Evolutionary conservation across 2,888 invertebrate species (phyloP).

Genomic region (Unio pictorum): DNA sequence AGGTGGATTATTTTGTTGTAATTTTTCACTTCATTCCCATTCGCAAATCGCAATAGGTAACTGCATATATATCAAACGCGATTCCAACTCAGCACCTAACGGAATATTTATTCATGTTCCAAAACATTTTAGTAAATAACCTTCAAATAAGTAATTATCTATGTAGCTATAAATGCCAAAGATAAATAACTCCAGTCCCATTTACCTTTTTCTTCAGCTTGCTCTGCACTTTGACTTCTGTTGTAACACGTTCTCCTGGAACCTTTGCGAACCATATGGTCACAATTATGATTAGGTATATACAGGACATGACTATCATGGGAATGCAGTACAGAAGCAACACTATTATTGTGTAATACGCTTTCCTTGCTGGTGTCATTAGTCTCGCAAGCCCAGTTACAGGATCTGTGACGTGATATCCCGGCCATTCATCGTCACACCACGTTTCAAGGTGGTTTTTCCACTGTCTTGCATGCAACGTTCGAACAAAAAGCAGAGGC

Average conservation of each 20-base stretch:
- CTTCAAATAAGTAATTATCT: too few relatives aligned
- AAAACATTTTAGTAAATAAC: too few relatives aligned
- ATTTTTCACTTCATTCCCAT: too few relatives aligned
- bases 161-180: too few relatives aligned
- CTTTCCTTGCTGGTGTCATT: conserved; percentile 72
- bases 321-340: conserved; percentile 86
- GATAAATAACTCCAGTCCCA: not conserved
- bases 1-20: too few relatives aligned
- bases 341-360: conserved; percentile 86
- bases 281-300: conserved; percentile 81
- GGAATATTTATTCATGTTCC: too few relatives aligned
- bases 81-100: too few relatives aligned
- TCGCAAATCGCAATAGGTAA: too few relatives aligned
- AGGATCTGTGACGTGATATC: conserved; percentile 11
- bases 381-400: conserved; percentile 21
- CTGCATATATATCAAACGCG: too few relatives aligned
- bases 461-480: conserved; percentile 79
- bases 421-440: conserved; percentile 78
- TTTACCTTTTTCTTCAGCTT: conserved; percentile 66
- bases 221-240: conserved; percentile 64
- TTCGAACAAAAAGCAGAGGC: conserved; percentile 70
- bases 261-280: conserved; percentile 75
- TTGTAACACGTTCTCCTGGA: conserved; percentile 68
- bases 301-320: conserved; percentile 81
- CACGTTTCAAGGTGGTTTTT: conserved; percentile 82